Evolutionary conservation across 2,888 invertebrate genomes (phyloP).

Genomic region (Amitus sp.): DNA sequence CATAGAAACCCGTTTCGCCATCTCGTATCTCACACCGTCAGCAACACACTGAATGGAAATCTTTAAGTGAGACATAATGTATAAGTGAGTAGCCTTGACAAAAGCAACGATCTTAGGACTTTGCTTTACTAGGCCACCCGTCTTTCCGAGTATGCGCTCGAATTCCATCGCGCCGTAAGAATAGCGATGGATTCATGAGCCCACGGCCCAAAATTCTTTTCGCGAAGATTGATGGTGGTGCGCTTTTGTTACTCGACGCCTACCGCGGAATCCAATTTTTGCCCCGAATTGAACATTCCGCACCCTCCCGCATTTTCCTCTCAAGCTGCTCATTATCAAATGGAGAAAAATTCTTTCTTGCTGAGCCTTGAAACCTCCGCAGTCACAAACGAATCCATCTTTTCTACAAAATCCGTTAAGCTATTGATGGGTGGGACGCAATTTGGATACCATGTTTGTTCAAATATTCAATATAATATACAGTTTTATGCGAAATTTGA

Average conservation of each 20-base stretch:
- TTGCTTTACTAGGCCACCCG: conserved; percentile 38
- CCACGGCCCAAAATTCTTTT: conserved; percentile 28
- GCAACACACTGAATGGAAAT: conserved; percentile 40
- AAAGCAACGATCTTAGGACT: conserved; percentile 40
- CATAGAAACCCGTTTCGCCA: conserved; percentile 41
- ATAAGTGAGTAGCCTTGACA: conserved; percentile 43
- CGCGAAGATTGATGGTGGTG: conserved; percentile 37
- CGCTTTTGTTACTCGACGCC: conserved; percentile 34
- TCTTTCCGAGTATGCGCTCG: conserved; percentile 38
- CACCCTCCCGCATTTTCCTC: too few relatives aligned
- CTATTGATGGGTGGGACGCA: too few relatives aligned
- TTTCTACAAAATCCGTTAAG: too few relatives aligned
- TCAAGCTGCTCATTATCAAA: too few relatives aligned
- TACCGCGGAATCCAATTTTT: too few relatives aligned
- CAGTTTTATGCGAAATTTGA: too few relatives aligned
- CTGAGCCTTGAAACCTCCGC: too few relatives aligned
- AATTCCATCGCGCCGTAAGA: conserved; percentile 39
- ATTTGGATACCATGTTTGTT: too few relatives aligned
- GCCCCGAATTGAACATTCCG: too few relatives aligned
- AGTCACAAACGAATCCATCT: too few relatives aligned
- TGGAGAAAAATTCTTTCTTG: too few relatives aligned
- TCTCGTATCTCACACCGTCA: conserved; percentile 40
- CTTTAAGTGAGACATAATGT: conserved; percentile 41
- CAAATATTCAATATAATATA: too few relatives aligned
- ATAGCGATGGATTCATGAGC: conserved; percentile 40